Conservation (phyloP, 2,888 invertebrate species). For the Seira ritae region DNA sequence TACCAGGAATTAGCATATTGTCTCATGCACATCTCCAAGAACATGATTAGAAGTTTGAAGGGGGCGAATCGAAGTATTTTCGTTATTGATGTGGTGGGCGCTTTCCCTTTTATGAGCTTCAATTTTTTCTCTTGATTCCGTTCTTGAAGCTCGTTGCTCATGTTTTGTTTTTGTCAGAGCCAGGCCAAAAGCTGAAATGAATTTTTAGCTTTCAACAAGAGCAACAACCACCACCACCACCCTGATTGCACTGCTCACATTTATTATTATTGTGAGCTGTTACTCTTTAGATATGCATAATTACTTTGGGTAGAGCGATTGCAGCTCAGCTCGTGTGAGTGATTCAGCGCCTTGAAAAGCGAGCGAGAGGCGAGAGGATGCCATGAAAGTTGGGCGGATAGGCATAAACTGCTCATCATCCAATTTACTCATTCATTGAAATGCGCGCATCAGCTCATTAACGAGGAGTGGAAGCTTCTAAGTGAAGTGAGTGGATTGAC, state of each 20-base stretch:
- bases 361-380: slow-evolving; percentile 28
- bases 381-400: slow-evolving; percentile 60
- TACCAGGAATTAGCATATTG: slow-evolving; percentile 8
- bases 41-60: slow-evolving; percentile 4
- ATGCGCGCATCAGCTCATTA: slow-evolving; percentile 54
- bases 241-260: slow-evolving; percentile 51
- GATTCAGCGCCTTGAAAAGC: slow-evolving; percentile 56
- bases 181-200: slow-evolving; percentile 19
- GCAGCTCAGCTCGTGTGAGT: slow-evolving; percentile 36
- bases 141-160: neutral
- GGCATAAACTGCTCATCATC: slow-evolving; percentile 60
- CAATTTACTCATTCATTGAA: slow-evolving; percentile 65
- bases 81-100: slow-evolving; percentile 51
- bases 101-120: slow-evolving; percentile 56
- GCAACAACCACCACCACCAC: slow-evolving; percentile 30
- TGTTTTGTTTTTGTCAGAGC: neutral
- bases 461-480: slow-evolving; percentile 49
- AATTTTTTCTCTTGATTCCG: neutral
- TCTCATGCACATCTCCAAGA: neutral
- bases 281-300: slow-evolving; percentile 58
- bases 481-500: neutral
- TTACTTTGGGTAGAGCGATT: slow-evolving; percentile 33
- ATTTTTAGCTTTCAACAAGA: neutral
- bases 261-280: slow-evolving; percentile 19
- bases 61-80: neutral